Conservation (phyloP, 2,888 invertebrate species). For the Mythimna vitellina region DNA sequence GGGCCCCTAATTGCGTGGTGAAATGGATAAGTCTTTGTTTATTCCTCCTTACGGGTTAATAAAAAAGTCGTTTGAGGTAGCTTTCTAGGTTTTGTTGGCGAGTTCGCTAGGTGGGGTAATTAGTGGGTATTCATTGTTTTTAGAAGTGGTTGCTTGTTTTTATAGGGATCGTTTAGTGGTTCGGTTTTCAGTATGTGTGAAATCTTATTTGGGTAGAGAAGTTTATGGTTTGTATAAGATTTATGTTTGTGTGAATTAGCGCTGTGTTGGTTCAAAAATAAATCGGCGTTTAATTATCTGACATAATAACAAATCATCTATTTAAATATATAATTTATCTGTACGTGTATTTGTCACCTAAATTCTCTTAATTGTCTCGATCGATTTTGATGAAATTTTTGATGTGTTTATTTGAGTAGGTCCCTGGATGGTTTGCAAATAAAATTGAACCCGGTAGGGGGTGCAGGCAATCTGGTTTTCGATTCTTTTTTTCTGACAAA, state of each 20-base stretch:
- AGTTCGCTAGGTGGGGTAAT: conserved; percentile 34
- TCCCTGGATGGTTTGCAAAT: too few species aligned
- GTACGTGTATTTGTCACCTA: too few species aligned
- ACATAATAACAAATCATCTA: too few species aligned
- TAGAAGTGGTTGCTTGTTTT: conserved; percentile 22
- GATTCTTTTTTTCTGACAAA: too few species aligned
- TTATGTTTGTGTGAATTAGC: not conserved
- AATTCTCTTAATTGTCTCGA: too few species aligned
- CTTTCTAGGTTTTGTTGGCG: conserved; percentile 51
- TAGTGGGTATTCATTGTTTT: conserved; percentile 33
- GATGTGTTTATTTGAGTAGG: too few species aligned
- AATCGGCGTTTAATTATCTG: too few species aligned
- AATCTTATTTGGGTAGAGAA: not conserved
- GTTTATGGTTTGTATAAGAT: not conserved
- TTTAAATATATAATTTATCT: too few species aligned
- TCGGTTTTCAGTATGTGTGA: not conserved
- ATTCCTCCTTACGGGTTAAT: conserved; percentile 64
- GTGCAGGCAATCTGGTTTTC: too few species aligned
- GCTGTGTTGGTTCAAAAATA: too few species aligned
- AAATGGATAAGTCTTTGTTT: conserved; percentile 69
- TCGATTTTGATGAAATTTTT: too few species aligned
- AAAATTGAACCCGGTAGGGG: too few species aligned
- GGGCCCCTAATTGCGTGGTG: conserved; percentile 69
- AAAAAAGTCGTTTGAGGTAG: conserved; percentile 59
- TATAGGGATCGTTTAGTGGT: conserved; percentile 1